Conservation (phyloP, 1,140 invertebrate genomes). For the Eumaeus atala region DNA sequence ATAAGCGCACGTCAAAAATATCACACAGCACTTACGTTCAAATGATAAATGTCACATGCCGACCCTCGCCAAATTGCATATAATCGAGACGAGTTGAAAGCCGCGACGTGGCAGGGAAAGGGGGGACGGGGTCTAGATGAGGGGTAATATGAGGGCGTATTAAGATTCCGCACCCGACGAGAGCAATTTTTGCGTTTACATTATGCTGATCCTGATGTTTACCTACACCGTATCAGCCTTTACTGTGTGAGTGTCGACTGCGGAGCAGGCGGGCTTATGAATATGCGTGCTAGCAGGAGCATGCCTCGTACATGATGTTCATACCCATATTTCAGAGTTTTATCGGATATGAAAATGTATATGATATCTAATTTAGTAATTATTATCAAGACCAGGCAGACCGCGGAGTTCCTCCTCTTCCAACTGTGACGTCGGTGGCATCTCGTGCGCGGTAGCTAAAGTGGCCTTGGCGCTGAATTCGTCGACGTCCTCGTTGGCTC, state of each 20-base stretch:
- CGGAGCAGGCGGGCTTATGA: background rate
- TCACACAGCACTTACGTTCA: no score
- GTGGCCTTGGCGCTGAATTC: no score
- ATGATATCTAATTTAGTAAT: no score
- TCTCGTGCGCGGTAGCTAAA: no score
- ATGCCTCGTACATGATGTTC: no score
- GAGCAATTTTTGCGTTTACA: slow-evolving; percentile 47
- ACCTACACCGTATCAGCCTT: slow-evolving; percentile 33
- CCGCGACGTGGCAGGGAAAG: background rate
- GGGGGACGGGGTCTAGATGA: background rate
- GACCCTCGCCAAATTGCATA: slow-evolving; percentile 35
- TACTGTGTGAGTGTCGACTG: background rate
- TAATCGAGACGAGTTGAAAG: slow-evolving; percentile 24
- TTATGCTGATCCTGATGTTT: slow-evolving; percentile 52
- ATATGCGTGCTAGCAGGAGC: background rate
- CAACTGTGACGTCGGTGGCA: no score
- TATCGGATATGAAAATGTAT: no score
- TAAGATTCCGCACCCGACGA: slow-evolving; percentile 33
- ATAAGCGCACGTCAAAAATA: no score
- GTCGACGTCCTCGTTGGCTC: no score
- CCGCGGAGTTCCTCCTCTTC: no score
- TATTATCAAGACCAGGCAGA: no score
- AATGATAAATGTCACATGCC: slow-evolving; percentile 23
- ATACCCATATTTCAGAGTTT: no score
- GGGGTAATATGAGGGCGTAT: slow-evolving; percentile 21